Base-by-base conservation (phyloP, 2,888 invertebrate species). In the Caenorhabditis sulstoni region DNA sequence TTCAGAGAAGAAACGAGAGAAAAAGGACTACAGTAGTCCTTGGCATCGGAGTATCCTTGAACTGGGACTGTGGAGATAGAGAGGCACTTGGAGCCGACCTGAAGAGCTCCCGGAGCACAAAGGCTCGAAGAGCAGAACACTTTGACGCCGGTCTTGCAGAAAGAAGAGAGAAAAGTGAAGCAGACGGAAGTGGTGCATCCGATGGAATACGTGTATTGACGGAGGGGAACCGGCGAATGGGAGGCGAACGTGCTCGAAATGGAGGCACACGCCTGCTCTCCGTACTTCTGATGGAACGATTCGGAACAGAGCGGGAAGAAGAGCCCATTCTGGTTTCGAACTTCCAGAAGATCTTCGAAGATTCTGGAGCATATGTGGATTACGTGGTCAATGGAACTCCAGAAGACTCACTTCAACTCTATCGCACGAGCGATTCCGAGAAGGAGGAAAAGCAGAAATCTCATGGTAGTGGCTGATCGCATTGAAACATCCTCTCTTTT, bases 231-330 rank as follows among this genome's bases (percentile, higher is more conserved):
- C n/a, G 39, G n/a, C 1, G 59, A 57, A 47, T 75, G 66, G 14
- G 65, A 58, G 4, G 70, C 62, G 16, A 70, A 75, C 37, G 53
- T 53, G 12, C 50, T 62, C 1, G 62, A 68, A 1, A 79, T 29
- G 16, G 55, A 41, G 3, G 73, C 41, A 23, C 79, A 74, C 22
- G 58, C 79, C 50, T 73, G 71, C 52, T 78, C 73, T 37, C 78
- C 79, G 57, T 70, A 66, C 22, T 65, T 75, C 29, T 79, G 65
- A 62, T 62, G 35, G 22, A 79, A 75, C 37, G 75, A 75, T 14
- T 68, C 66, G 4, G 70, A 70, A 39, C 79, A 79, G n/a, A 79
- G 52, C 12, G 79, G 79, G 16, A 66, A 70, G 37, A 65, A 79
- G 16, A 70, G 35, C 9, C 79, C 79, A 16, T 35, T 62, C 45